Conservation (phyloP, 2,797 vertebrate genomes). For the Galaxias olidus region DNA sequence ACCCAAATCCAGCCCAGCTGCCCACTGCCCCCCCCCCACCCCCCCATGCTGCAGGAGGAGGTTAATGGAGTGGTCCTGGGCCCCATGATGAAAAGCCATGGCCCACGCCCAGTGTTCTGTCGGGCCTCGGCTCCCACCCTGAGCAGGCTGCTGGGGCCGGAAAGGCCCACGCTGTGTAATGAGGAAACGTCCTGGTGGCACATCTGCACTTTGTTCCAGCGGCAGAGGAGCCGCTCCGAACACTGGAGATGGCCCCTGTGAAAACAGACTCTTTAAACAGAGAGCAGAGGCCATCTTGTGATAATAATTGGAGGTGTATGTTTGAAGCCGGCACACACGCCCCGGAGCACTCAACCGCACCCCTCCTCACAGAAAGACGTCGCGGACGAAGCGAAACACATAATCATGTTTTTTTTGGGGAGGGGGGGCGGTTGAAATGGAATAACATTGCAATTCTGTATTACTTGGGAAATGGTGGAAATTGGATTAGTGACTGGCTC, state of each 20-base stretch:
- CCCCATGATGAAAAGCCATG: conserved; percentile 61
- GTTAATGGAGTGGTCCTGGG: conserved; percentile 59
- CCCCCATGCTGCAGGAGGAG: conserved; percentile 54
- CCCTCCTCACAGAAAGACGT: no score
- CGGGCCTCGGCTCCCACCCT: conserved; percentile 39
- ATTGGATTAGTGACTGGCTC: no score
- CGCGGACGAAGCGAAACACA: no score
- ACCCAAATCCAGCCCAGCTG: conserved; percentile 58
- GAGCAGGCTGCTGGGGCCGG: conserved; percentile 35
- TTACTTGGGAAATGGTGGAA: no score
- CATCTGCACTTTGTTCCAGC: conserved; percentile 37
- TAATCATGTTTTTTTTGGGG: no score
- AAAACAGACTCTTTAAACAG: conserved; percentile 8
- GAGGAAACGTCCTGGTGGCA: conserved; percentile 35
- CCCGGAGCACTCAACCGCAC: not conserved
- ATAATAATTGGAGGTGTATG: conserved; percentile 8
- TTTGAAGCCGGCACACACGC: conserved; percentile 1
- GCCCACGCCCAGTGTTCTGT: conserved; percentile 33
- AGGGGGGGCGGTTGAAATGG: no score
- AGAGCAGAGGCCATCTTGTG: conserved; percentile 12
- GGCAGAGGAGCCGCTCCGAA: conserved; percentile 17
- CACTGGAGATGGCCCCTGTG: conserved; percentile 12
- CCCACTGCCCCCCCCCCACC: conserved; percentile 55
- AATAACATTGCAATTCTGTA: no score
- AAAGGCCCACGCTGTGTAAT: conserved; percentile 42